phyloP scores from a whole-genome alignment of 2,797 vertebrate genomes.

The Mus caroli region DNA sequence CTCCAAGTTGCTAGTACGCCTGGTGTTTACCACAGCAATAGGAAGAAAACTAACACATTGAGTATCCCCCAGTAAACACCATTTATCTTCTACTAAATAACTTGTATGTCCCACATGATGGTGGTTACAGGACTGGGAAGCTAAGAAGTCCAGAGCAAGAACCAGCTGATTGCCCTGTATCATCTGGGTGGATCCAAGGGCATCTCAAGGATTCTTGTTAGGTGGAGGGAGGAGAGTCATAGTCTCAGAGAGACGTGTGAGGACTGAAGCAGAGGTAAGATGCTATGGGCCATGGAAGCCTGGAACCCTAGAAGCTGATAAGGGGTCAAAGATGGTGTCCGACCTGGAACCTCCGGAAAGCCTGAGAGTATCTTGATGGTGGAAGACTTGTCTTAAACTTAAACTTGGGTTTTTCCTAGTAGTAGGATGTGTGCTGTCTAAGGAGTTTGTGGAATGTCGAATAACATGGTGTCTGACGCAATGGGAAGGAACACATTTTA shows the following conservation, averaged over 20 bases:
- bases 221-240: background rate
- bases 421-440: accelerated
- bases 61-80: background rate
- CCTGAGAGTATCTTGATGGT: too few species aligned
- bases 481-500: accelerated
- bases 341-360: background rate
- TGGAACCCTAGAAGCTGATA: background rate
- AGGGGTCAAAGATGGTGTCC: background rate
- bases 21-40: background rate
- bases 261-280: background rate
- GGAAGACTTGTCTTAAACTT: background rate
- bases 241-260: background rate
- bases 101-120: background rate
- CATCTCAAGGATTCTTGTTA: background rate
- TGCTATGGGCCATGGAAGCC: too few species aligned
- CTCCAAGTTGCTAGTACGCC: background rate
- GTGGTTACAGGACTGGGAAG: background rate
- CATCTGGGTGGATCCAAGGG: too few species aligned
- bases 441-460: background rate
- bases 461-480: accelerated
- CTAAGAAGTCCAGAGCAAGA: background rate
- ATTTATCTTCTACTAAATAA: background rate
- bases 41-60: background rate
- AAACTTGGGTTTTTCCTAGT: background rate
- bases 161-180: background rate